phyloP scores from a whole-genome alignment of 1,140 invertebrate genomes.

The Sarcophaga bullata region DNA sequence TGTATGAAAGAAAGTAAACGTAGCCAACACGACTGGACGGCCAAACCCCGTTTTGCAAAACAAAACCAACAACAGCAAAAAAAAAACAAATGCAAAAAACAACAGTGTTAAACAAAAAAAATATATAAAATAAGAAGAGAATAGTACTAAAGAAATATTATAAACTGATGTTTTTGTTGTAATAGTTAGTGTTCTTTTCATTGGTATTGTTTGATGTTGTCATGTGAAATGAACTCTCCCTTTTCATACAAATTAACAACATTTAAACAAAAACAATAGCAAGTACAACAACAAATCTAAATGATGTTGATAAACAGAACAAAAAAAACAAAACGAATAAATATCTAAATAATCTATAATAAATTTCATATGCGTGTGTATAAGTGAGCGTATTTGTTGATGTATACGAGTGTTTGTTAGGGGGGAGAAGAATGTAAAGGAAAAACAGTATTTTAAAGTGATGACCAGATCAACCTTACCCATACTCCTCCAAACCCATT shows the following conservation, averaged over 20 bases:
- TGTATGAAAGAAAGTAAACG: background rate
- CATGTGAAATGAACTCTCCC: slow-evolving; percentile 16
- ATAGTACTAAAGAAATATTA: background rate
- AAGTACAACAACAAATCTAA: background rate
- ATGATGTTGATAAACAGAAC: slow-evolving; percentile 1
- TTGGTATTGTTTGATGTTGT: slow-evolving; percentile 21
- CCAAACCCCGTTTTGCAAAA: background rate
- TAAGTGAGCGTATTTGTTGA: background rate
- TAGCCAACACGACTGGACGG: background rate
- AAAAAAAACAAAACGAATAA: background rate
- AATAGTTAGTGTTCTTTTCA: background rate
- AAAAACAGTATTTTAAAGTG: background rate
- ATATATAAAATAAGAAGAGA: background rate
- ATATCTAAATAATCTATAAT: background rate
- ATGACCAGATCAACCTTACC: background rate
- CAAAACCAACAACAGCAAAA: background rate
- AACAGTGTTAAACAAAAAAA: background rate
- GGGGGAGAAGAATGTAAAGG: background rate
- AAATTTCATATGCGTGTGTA: background rate
- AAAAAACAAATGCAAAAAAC: background rate
- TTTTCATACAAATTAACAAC: slow-evolving; percentile 25
- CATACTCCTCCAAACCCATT: background rate
- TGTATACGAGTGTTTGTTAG: background rate
- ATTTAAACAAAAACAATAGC: background rate
- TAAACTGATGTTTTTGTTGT: slow-evolving; percentile 10